Evolutionary conservation across 92 coral and sea anemone genomes (phyloP), one percentile per base, ranked within the genome.

Genomic region (Siderastrea radians): DNA sequence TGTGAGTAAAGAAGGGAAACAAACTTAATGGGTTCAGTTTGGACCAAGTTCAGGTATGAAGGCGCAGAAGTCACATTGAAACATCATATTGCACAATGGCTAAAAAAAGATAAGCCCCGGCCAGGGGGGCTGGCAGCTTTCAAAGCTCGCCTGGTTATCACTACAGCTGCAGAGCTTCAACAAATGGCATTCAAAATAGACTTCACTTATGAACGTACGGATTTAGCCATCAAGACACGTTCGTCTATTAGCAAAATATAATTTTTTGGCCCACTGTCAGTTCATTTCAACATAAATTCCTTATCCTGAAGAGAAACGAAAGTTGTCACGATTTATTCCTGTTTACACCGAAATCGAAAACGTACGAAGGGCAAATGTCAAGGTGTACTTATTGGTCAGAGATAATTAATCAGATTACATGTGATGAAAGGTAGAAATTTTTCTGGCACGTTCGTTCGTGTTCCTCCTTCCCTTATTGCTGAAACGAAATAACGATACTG

Each of bases 381-480:
- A 48, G 12, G 19, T 38, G 2, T 49, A 10, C 58, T 66, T 49
- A 74, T 63, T 64, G n/a, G 48, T 83, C 78, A 74, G 6, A 16
- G 72, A 49, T 72, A 54, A 49, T 54, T 73, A 59, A 72, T 66
- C 52, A 12, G 63, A 83, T 57, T 71, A 9, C 14, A 62, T 48
- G 38, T 26, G 87, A 59, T 83, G 80, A 73, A 59, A 83, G 87
- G 71, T 14, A 17, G 38, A 48, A 51, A 58, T 43, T 13, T 45
- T 10, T 69, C 53, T 70, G 54, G 65, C 87, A 73, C 80, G 80
- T 83, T 73, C 58, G 48, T 43, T 44, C 55, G 45, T 59, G 61
- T 61, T 83, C 15, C 72, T 8, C 50, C 61, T 72, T 64, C 79
- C 51, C 50, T 55, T 43, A 5, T 2, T 12, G 46, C 47, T 55